A percentile compares a stretch with the other conserved stretches of the same genome.
phyloP scores from a whole-genome alignment of 2,888 invertebrate species.

The Suillia variegata region DNA sequence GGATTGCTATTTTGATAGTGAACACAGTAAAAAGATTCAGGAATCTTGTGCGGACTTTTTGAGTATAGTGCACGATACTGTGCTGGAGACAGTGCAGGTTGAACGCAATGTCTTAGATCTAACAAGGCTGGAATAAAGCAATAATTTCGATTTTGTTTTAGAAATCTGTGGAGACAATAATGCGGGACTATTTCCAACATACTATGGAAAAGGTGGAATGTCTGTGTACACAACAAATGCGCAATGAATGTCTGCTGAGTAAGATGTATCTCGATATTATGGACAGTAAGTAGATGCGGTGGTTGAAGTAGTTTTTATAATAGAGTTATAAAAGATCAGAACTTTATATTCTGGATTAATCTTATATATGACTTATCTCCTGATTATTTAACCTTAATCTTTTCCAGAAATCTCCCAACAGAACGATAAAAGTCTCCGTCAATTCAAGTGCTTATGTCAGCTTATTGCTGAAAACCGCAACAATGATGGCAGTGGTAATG shows the following conservation, averaged over 20 bases:
- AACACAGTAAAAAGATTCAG: constrained; percentile 30
- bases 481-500: no score
- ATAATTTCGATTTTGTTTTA: constrained; percentile 23
- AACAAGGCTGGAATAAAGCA: not conserved
- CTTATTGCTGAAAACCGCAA: no score
- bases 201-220: constrained; percentile 27
- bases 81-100: constrained; percentile 50
- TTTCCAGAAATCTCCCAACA: constrained; percentile 36
- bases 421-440: constrained; percentile 33
- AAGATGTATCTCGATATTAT: constrained; percentile 30
- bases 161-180: constrained; percentile 30
- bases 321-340: no score
- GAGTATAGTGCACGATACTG: constrained; percentile 47
- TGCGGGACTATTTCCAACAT: constrained; percentile 25
- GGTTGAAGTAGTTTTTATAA: no score
- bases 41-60: constrained; percentile 52
- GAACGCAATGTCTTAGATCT: constrained; percentile 1
- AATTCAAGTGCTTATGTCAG: constrained; percentile 37
- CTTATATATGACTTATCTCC: no score
- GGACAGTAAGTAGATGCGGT: constrained; percentile 43
- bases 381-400: not conserved
- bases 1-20: constrained; percentile 7
- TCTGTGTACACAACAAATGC: constrained; percentile 26
- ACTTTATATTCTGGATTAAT: no score
- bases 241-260: constrained; percentile 27